A percentile compares a stretch with the other conserved stretches of the same genome.
phyloP scores from a whole-genome alignment of 2,113 vertebrate species.

The Toxotes jaculatrix region DNA sequence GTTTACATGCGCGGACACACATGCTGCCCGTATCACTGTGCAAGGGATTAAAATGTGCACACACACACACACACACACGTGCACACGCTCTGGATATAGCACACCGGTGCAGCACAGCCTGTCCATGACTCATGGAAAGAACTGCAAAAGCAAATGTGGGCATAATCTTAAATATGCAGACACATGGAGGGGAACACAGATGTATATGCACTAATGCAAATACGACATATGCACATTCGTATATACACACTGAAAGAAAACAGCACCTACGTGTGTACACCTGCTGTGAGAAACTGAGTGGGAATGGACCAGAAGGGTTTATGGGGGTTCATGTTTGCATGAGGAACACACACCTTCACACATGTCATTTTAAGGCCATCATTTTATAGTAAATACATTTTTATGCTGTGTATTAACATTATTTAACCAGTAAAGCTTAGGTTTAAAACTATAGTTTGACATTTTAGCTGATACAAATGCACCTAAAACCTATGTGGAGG shows the following conservation, averaged over 20 bases:
- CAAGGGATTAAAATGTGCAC: conserved; percentile 36
- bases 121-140: background rate
- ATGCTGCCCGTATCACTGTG: conserved; percentile 46
- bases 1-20: conserved; percentile 75
- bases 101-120: background rate
- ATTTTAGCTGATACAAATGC: too few species aligned
- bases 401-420: background rate
- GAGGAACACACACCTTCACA: background rate
- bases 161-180: background rate
- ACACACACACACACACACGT: conserved; percentile 7
- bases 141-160: background rate
- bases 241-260: background rate
- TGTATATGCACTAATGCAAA: background rate
- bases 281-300: background rate
- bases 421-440: background rate
- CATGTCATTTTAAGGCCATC: background rate
- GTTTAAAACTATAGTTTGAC: background rate
- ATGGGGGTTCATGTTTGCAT: background rate
- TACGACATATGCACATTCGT: background rate
- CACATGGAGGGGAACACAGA: background rate
- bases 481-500: too few species aligned
- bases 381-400: background rate
- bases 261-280: background rate
- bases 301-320: background rate
- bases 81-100: background rate